Evolutionary conservation across 1,140 invertebrate species (phyloP), one percentile per base, ranked within the genome.

Genomic region (Mycetomoellerius zeteki): DNA sequence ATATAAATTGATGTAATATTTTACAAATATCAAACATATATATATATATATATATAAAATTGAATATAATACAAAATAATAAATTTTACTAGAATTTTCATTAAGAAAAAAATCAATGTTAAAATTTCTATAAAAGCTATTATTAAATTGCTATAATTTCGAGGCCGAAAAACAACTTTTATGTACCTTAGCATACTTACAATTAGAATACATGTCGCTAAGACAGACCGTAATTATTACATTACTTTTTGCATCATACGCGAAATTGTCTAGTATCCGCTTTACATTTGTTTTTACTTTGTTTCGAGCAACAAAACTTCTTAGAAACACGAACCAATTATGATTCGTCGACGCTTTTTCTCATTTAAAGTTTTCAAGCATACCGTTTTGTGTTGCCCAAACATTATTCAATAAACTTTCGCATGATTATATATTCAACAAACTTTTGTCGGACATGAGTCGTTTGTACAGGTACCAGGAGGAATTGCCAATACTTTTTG

Each of bases 391-490:
- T n/a, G 30, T 52, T 21, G 19, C 12, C 14, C 10, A 21, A 56
- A 56, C 50, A 30, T 58, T 56, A 47, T 47, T 60, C 54, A 43
- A 33, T 82, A 73, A 82, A 82, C 80, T 82, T 82, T 73, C 14
- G 24, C 54, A 60, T 43, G 50, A 81, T 84, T 75, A 60, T 37
- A 37, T 37, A 37, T 73, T 47, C 54, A 30, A 73, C 21, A 30
- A 75, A 84, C 71, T 84, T 75, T 62, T 8, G n/a, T 14, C n/a
- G 37, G 54, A 30, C 69, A 50, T 14, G 33, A 27, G 14, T 3
- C 52, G 33, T 60, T 82, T 73, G 47, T 71, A 50, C 2, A 47
- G 24, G 19, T 37, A n/a, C 30, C 16, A 43, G 1, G n/a, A 75
- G 54, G 37, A 73, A 50, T 50, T 47, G 54, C 24, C 16, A 24